These are phyloP conservation scores for Dolichotis patagonum DNA, from an alignment of 2,113 vertebrate species.

Conservation along the genomic window DNA sequence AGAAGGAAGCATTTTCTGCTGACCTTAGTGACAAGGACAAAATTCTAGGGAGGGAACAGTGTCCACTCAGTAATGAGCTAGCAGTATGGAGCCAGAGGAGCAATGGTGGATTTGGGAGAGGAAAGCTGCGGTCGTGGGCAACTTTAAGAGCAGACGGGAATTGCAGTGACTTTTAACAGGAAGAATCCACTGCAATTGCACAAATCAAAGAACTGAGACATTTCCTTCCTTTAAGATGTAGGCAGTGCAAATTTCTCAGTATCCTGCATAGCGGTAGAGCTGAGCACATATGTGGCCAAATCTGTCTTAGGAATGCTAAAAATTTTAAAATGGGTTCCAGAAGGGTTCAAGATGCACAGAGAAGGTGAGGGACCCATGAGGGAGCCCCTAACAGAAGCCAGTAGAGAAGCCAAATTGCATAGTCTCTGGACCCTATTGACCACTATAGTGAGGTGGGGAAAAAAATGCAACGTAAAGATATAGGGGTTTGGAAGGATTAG, in stretches of 20 bases:
- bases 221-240: conserved; percentile 10
- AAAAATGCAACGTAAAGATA: neutral
- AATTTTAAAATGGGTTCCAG: neutral
- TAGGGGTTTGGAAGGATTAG: neutral
- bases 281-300: neutral
- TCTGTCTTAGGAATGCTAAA: neutral
- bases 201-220: neutral
- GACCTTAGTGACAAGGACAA: neutral
- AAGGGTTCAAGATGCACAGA: neutral
- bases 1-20: neutral
- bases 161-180: neutral
- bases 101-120: neutral
- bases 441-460: neutral
- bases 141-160: neutral
- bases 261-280: neutral
- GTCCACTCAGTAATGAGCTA: neutral
- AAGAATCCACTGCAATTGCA: neutral
- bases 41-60: neutral
- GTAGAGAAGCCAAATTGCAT: neutral
- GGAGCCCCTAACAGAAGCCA: neutral
- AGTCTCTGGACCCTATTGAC: conserved; percentile 4
- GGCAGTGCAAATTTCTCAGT: neutral
- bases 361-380: neutral
- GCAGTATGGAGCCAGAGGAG: neutral
- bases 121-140: neutral